Percentiles rank a stretch among this genome's conserved stretches.
Conservation (phyloP, 1,140 invertebrate genomes). For the Nebria ingens region DNA sequence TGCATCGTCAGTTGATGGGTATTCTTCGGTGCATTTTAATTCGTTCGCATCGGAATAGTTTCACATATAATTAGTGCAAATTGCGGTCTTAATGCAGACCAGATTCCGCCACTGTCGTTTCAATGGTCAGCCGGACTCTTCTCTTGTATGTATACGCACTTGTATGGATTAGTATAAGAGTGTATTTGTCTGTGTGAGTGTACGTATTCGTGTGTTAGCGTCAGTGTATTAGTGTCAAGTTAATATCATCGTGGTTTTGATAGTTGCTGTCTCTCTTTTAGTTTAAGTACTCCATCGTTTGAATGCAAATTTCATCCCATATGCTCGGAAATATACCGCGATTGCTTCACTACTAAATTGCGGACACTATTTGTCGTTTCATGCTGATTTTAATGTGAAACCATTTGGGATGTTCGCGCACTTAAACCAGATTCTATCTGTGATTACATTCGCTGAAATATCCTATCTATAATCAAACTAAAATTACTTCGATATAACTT, state of each 20-base stretch:
- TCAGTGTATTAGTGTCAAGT: too few relatives aligned
- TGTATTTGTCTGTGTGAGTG: background rate
- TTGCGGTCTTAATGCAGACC: background rate
- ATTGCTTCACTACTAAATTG: too few relatives aligned
- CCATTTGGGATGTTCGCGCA: too few relatives aligned
- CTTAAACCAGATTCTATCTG: too few relatives aligned
- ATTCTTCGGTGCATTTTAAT: constrained; percentile 2
- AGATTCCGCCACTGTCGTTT: background rate
- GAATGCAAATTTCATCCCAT: background rate
- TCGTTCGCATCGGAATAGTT: constrained; percentile 1
- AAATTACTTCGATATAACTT: too few relatives aligned
- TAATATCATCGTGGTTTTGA: background rate
- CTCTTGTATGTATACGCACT: background rate
- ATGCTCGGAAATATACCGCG: background rate
- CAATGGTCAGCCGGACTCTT: background rate
- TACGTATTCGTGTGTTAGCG: background rate
- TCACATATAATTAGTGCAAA: constrained; percentile 8
- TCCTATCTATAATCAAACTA: too few relatives aligned
- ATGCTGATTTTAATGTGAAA: too few relatives aligned
- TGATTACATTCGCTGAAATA: too few relatives aligned
- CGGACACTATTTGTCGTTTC: too few relatives aligned
- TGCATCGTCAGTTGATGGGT: background rate
- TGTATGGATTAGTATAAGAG: background rate
- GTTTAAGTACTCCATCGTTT: background rate
- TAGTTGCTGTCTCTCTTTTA: background rate